These are phyloP conservation scores for Coelinius sp. DNA, from an alignment of 2,888 invertebrate species.

Conservation along the genomic window DNA sequence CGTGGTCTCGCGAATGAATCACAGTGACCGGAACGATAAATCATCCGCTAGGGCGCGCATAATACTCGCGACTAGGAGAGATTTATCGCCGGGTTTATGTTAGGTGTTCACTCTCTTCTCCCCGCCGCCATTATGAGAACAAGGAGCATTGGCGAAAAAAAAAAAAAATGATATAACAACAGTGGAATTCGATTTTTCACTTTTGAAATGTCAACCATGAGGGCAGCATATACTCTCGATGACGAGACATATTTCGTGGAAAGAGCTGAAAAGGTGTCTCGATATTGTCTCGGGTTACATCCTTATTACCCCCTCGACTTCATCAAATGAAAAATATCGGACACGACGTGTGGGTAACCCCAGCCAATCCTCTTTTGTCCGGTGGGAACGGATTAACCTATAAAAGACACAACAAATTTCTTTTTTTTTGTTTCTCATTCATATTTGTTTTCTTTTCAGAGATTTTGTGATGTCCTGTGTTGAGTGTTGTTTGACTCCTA, in stretches of 20 bases:
- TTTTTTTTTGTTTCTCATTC: not conserved
- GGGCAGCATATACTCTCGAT: constrained; percentile 25
- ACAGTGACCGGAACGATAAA: constrained; percentile 49
- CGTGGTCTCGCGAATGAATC: constrained; percentile 45
- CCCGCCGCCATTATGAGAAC: constrained; percentile 30
- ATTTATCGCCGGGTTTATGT: constrained; percentile 49
- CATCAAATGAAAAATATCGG: constrained; percentile 60
- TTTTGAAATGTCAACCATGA: not conserved
- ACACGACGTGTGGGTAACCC: constrained; percentile 58
- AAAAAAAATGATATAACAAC: not conserved
- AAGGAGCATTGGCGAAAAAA: constrained; percentile 9
- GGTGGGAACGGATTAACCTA: constrained; percentile 59
- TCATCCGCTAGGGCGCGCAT: constrained; percentile 43
- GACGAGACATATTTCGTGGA: constrained; percentile 37
- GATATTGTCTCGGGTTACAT: constrained; percentile 66
- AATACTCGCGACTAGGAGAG: constrained; percentile 45
- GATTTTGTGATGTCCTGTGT: not conserved
- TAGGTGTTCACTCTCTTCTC: constrained; percentile 32
- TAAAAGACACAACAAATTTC: constrained; percentile 43
- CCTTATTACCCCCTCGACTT: constrained; percentile 66
- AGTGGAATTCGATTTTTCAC: constrained; percentile 32
- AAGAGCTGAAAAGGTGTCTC: constrained; percentile 38
- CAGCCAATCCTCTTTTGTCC: constrained; percentile 66
- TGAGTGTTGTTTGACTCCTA: constrained; percentile 57
- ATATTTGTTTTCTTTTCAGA: not conserved